Base-by-base conservation (phyloP, 2,797 vertebrate species). In the Gymnodraco acuticeps region DNA sequence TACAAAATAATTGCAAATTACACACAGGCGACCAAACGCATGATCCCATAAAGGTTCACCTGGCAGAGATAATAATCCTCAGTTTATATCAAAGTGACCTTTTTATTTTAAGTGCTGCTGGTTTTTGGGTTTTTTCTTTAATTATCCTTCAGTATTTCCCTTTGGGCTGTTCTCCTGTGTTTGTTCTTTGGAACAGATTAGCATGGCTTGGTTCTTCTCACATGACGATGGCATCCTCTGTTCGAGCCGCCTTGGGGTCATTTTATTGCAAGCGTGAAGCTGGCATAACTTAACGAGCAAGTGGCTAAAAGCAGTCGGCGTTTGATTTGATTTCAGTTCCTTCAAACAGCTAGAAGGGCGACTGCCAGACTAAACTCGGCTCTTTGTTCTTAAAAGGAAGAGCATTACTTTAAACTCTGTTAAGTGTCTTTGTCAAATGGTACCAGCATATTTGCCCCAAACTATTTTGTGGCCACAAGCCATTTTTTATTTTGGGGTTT, bases 261-360 rank as follows among this genome's bases (percentile, higher is more conserved):
- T 61, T 81, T 53, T 14, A 23, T 73, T 70, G 42, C 33, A 64
- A 83, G 70, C 78, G 70, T 90, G 84, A 88, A 79, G 80, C 58
- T 64, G 68, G 50, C 66, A 47, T 76, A 80, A 77, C 83, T 83
- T 73, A 88, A 83, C 63, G 71, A 75, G 77, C 51, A 67, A 67
- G 64, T 64, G 63, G 52, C 53, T 74, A 67, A 86, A 80, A 58
- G 69, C 60, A 70, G 68, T 47, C 31, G 16, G 58, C 70, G 50
- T 73, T 77, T 79, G 59, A 84, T 74, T 10, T 45, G 41, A 56
- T 81, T 85, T 84, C 75, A 77, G 13, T 87, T 85, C 65, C 71
- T 52, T 61, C 42, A 27, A 48, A 69, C 50, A 3, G 70, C 62
- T 64, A 1, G 38, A 66, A 66, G 54, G 68, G 55, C 10, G 27